Conservation (phyloP, 2,888 invertebrate genomes). For the Yponomeuta evonymella region DNA sequence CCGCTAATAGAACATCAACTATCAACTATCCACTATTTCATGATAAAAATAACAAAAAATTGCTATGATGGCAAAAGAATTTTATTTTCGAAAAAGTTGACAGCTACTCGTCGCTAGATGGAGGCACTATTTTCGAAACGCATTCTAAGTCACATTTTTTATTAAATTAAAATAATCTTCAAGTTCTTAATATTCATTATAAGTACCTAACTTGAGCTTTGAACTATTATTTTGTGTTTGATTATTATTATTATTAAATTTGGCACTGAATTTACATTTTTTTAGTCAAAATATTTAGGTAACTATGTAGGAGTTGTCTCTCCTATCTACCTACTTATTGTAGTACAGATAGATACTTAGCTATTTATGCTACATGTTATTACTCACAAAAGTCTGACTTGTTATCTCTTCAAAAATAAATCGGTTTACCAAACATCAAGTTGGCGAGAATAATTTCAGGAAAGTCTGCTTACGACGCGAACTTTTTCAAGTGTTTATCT, state of each 20-base stretch:
- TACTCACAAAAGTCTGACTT: neutral
- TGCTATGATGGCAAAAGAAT: neutral
- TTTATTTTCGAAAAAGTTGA: conserved; percentile 4
- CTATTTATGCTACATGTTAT: no score
- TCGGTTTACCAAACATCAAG: neutral
- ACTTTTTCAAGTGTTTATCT: conserved; percentile 3
- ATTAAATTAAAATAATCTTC: neutral
- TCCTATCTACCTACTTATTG: no score
- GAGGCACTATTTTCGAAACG: conserved; percentile 19
- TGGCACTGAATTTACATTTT: no score
- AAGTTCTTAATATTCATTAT: neutral
- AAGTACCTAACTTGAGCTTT: no score
- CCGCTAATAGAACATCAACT: no score
- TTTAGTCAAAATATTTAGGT: no score
- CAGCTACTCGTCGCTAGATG: conserved; percentile 35
- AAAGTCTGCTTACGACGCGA: neutral
- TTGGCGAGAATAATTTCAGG: neutral
- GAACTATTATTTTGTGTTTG: no score
- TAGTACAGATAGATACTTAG: no score
- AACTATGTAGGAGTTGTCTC: no score
- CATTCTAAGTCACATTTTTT: neutral
- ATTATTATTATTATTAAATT: no score
- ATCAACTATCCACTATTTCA: no score
- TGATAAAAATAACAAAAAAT: neutral
- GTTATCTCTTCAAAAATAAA: neutral